Evolutionary conservation across 1,140 invertebrate genomes (phyloP).

Genomic region (Cecropterus lyciades): DNA sequence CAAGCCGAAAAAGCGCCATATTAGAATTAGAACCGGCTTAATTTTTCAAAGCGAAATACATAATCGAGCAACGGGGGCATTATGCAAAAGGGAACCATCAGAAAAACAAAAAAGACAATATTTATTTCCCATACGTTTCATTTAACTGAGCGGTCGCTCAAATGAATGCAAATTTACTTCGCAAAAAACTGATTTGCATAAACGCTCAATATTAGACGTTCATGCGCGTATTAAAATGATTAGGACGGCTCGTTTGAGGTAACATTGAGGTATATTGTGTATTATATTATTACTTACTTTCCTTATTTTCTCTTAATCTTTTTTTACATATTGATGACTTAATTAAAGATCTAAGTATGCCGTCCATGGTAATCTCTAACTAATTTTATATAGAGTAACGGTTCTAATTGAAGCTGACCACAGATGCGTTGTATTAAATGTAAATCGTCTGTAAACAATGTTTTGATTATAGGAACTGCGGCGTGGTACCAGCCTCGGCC

Average conservation of each 20-base stretch:
- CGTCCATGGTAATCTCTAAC: too few species aligned
- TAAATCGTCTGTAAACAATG: too few species aligned
- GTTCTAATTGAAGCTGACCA: too few species aligned
- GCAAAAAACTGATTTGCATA: constrained; percentile 73
- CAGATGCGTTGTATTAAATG: too few species aligned
- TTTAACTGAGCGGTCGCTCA: constrained; percentile 71
- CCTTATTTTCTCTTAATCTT: too few species aligned
- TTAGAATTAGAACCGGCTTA: constrained; percentile 42
- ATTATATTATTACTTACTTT: too few species aligned
- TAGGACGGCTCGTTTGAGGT: constrained; percentile 37
- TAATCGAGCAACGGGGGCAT: constrained; percentile 51
- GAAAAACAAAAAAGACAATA: constrained; percentile 66
- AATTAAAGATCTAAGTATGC: too few species aligned
- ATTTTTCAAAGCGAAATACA: constrained; percentile 57
- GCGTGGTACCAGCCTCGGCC: too few species aligned
- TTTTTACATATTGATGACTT: too few species aligned
- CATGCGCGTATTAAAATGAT: constrained; percentile 62
- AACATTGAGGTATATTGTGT: constrained; percentile 1
- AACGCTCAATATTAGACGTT: constrained; percentile 66
- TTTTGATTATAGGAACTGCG: too few species aligned
- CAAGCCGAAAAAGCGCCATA: constrained; percentile 7
- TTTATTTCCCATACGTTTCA: constrained; percentile 70
- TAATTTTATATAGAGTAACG: too few species aligned
- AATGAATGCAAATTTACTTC: constrained; percentile 71
- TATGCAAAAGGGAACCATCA: constrained; percentile 60